Percentiles rank a stretch among this genome's conserved stretches.
These are phyloP conservation scores for Muraenolepis orangiensis DNA, from an alignment of 2,797 vertebrate species.

Conservation along the genomic window DNA sequence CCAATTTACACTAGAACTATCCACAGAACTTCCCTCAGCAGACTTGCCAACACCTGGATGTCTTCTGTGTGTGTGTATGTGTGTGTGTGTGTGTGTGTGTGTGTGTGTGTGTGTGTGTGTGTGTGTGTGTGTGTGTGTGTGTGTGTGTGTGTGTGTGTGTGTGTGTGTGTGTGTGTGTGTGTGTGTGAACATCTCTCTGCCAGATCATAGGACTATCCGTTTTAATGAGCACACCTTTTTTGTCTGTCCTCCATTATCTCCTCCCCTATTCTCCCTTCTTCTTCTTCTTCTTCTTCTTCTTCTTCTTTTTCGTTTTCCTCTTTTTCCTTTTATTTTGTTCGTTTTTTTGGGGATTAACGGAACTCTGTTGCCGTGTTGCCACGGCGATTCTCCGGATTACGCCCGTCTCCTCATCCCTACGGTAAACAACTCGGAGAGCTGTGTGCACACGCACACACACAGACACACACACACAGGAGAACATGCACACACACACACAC, in stretches of 20 bases:
- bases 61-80: not conserved
- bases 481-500: constrained; percentile 12
- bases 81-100: not conserved
- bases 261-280: not conserved
- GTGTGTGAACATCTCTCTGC: not conserved
- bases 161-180: not conserved
- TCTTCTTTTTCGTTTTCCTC: constrained; percentile 26
- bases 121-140: not conserved
- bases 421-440: constrained; percentile 53
- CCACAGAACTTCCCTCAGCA: not conserved
- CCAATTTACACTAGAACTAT: not conserved
- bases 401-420: constrained; percentile 49
- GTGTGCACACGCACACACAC: constrained; percentile 13
- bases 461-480: constrained; percentile 19
- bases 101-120: not conserved
- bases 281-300: constrained; percentile 22
- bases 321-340: constrained; percentile 18
- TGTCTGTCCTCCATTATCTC: not conserved
- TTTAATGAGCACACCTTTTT: not conserved
- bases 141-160: not conserved
- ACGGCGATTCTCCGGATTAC: constrained; percentile 58
- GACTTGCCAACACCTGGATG: not conserved
- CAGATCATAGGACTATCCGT: no score
- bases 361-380: constrained; percentile 56
- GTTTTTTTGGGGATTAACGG: constrained; percentile 49